Base-by-base conservation (phyloP, 2,797 vertebrate genomes). In the Adrianichthys oophorus region DNA sequence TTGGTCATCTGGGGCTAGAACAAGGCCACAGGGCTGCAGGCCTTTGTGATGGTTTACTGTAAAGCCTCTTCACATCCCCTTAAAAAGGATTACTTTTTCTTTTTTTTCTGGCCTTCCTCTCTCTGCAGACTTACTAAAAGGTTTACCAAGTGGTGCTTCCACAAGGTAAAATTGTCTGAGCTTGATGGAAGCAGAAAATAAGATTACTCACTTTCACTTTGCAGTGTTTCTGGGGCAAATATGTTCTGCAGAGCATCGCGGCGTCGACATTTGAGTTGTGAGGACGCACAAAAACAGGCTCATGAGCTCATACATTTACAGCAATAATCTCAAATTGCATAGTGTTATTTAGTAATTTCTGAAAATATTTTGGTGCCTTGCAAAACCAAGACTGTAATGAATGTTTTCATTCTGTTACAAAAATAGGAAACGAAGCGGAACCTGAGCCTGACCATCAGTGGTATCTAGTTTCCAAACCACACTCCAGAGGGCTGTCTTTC, bases 71-170 rank as follows among this genome's bases (percentile, higher is more conserved):
- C 74, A 84, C 63, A 85, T 89, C 83, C 83, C 80, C 74, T 86
- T 91, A 88, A 84, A 77, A 59, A 69, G 85, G 90, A 91, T 92
- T 90, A 89, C 61, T 77, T 68, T 62, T 62, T 75, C 51, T 57
- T 51, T 56, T 49, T 49, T 65, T 47, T 46, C 16, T 19, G 5
- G 51, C 43, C 66, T 56, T 45, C 58, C 56, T 26, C 63, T 61
- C 74, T 58, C 69, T 51, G 37, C 44, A 59, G 75, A 75, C 48
- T 76, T 74, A 74, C 79, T 66, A 58, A 60, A 62, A 65, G 75
- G 56, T 83, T 84, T 86, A 84, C 75, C 69, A 64, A 70, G 69
- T 48, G n/a, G 29, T 65, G 71, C 74, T 80, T 75, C 79, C 62
- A 41, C 29, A 48, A 75, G 82, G 58, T 56, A 56, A 59, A 70